Percentiles rank a stretch among this genome's conserved stretches.
These are phyloP conservation scores for Globodera rostochiensis DNA, from an alignment of 1,140 invertebrate genomes.

Conservation along the genomic window DNA sequence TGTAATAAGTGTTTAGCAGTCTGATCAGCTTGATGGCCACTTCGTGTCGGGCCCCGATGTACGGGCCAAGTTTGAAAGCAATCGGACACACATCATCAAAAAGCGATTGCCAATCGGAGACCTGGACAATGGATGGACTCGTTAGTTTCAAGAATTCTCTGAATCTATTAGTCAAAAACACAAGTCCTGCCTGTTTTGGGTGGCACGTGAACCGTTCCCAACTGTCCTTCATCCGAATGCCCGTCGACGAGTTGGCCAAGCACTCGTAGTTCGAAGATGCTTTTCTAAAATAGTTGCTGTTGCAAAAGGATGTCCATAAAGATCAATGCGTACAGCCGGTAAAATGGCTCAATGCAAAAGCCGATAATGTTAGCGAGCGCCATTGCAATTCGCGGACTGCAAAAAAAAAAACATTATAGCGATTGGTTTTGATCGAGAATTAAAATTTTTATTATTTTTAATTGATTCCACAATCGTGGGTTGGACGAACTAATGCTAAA, in stretches of 20 bases:
- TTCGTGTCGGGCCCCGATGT: conserved; percentile 82
- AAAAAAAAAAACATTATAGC: conserved; percentile 65
- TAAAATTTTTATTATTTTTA: conserved; percentile 18
- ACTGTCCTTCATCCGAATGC: conserved; percentile 26
- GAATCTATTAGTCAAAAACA: background rate
- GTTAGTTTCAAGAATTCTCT: too few relatives aligned
- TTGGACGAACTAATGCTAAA: too few relatives aligned
- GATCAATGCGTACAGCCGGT: conserved; percentile 73
- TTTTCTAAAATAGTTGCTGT: conserved; percentile 40
- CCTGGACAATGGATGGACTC: conserved; percentile 24
- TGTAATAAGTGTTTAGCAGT: conserved; percentile 79
- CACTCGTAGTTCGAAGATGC: conserved; percentile 31
- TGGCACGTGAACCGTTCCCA: conserved; percentile 40
- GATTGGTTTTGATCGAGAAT: conserved; percentile 5
- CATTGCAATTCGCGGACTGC: conserved; percentile 76
- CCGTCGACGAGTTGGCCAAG: conserved; percentile 7
- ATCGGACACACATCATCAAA: conserved; percentile 82
- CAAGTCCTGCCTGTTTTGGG: conserved; percentile 12
- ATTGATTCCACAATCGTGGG: too few relatives aligned
- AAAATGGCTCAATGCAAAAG: conserved; percentile 83
- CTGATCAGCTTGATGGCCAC: conserved; percentile 72
- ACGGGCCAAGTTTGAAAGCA: conserved; percentile 81
- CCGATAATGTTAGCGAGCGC: conserved; percentile 82
- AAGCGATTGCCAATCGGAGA: conserved; percentile 71
- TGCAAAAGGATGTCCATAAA: conserved; percentile 15